Conservation (phyloP, 2,888 invertebrate species). For the Melinaea menophilus region DNA sequence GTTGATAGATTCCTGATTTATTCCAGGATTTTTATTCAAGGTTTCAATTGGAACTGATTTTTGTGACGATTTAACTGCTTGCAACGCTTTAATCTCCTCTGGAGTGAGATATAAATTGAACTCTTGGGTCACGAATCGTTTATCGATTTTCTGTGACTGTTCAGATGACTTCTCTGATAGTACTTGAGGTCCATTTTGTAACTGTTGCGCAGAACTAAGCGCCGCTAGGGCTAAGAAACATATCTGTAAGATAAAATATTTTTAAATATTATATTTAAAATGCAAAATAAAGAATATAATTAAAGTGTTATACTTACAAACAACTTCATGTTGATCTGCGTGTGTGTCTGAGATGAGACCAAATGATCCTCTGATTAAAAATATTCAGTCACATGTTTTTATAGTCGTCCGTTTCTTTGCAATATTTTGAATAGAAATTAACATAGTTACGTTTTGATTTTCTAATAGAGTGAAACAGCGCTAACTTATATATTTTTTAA, state of each 20-base stretch:
- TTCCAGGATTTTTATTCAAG: background rate
- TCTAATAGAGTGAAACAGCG: conserved; percentile 4
- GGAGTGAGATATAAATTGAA: conserved; percentile 58
- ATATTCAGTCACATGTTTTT: background rate
- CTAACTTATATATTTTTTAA: background rate
- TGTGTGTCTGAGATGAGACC: background rate
- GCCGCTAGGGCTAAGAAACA: conserved; percentile 17
- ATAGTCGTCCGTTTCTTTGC: background rate
- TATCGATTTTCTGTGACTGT: conserved; percentile 25
- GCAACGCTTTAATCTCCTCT: conserved; percentile 21
- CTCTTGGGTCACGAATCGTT: conserved; percentile 48
- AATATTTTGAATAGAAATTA: background rate
- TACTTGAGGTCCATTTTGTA: conserved; percentile 47
- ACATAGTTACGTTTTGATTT: conserved; percentile 6
- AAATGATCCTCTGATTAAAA: conserved; percentile 2
- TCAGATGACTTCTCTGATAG: conserved; percentile 37
- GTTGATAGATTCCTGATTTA: background rate
- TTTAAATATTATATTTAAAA: background rate
- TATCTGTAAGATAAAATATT: conserved; percentile 16
- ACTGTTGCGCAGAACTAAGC: conserved; percentile 33
- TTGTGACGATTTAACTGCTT: background rate
- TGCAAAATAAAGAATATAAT: background rate
- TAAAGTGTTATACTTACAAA: conserved; percentile 1
- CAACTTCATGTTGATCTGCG: background rate
- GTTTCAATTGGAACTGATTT: background rate